Percentiles rank a stretch among this genome's conserved stretches.
phyloP scores from a whole-genome alignment of 2,113 vertebrate species.

The Scatophagus argus region DNA sequence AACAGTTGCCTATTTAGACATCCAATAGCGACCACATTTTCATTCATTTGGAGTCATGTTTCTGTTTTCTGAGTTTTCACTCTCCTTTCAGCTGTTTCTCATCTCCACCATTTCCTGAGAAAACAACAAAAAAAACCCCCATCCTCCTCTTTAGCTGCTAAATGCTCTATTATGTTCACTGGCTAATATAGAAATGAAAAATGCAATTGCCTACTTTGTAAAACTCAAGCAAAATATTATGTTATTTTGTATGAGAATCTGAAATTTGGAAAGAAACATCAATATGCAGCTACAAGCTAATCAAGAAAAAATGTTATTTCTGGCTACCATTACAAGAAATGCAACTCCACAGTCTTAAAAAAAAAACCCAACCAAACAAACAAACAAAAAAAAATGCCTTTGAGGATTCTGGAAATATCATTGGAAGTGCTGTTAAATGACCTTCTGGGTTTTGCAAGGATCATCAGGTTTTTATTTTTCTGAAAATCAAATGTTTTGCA shows the following conservation, averaged over 20 bases:
- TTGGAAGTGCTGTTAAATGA: conserved; percentile 21
- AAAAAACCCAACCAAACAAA: neutral
- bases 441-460: conserved; percentile 15
- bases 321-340: neutral
- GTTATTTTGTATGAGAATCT: neutral
- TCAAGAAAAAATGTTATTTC: neutral
- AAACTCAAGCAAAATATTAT: neutral
- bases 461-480: conserved; percentile 37
- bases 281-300: neutral
- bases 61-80: no score
- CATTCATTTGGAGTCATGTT: neutral
- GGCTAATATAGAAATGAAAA: neutral
- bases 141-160: neutral
- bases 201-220: neutral
- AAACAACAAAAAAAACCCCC: no score
- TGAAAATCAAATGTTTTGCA: conserved; percentile 18
- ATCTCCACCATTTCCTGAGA: no score
- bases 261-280: neutral
- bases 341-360: neutral
- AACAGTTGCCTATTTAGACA: neutral
- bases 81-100: no score
- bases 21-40: neutral
- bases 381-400: neutral
- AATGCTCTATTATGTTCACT: neutral
- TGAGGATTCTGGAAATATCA: conserved; percentile 28